Evolutionary conservation across 2,797 vertebrate species (phyloP), one percentile per base, ranked within the genome.

Genomic region (Limnodromus scolopaceus): DNA sequence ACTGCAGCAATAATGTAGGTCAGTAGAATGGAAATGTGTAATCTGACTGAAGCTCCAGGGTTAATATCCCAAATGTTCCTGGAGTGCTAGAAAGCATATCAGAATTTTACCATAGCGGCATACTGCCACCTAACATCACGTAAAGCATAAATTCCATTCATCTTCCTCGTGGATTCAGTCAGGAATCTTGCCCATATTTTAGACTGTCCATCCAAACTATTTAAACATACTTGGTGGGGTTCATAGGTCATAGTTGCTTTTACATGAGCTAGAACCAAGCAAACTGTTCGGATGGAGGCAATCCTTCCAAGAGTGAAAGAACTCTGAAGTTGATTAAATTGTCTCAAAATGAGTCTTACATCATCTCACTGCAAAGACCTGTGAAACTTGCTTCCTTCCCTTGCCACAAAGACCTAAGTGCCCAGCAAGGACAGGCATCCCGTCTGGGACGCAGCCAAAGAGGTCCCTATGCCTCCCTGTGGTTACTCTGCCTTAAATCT

Each of bases 101-200:
- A 74, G 76, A 81, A 93, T 43, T 95, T 95, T 76, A 93, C 64
- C n/a, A 8, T 20, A 92, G 89, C 2, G 0, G 45, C 60, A 95
- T 63, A 92, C 93, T 95, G 95, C 94, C 93, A 96, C 92, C 94
- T 96, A 96, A 96, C 94, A 93, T 95, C 92, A 54, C 51, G 60
- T 5, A 66, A 88, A 61, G 76, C 28, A 53, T 79, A 74, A 79
- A 70, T 92, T 95, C 74, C 43, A 8, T 76, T 95, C 38, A 9
- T 86, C 53, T 78, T 78, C 41, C 39, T 15, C 4, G 11, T 39
- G 64, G 23, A 85, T 55, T 13, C 34, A 32, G 45, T 38, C n/a
- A 54, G 53, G 22, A 91, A 23, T 53, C 71, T 76, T 30, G 9
- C 15, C 22, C 8, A 0, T 55, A 17, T 80, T 85, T 87, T 43